Evolutionary conservation across 2,888 invertebrate species (phyloP), one percentile per base, ranked within the genome.

Genomic region (Nomada ruficornis): DNA sequence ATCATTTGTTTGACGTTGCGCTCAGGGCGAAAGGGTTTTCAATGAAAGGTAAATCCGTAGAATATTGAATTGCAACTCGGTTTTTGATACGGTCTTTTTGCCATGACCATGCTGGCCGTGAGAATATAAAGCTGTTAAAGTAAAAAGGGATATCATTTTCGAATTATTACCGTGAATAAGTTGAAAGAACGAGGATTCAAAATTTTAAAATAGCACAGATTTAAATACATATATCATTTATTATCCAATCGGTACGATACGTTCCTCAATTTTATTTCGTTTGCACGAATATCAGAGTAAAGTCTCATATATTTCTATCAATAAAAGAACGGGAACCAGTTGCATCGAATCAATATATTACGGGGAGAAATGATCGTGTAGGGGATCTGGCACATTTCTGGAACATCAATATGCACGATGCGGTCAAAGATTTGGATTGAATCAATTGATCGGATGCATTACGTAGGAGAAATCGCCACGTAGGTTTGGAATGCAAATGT

Each of bases 401-500:
- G 42, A 80, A 76, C 73, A 84, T 84, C 72, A 80, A 83, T 80
- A 81, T 79, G 77, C 78, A 77, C 70, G 64, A 11, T 52, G 76
- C 65, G 84, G 85, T 82, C 80, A 80, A 86, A 83, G 83, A 86
- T 87, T 72, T 55, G 60, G 83, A 77, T 84, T 87, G 85, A 89
- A 86, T 80, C 77, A 85, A 86, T 89, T 84, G 86, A 89, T 89
- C 88, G 69, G 83, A 65, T 81, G 86, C 84, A 85, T 85, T 80
- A 84, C 76, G 73, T 55, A 26, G 74, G 78, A 59, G 78, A 72
- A 85, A 77, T 85, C 75, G 78, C 59, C 76, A 64, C 85, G 76
- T 78, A 86, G 82, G 89, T 80, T 85, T 70, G 86, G 78, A 83
- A 82, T 75, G 86, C 74, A 90, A 90, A 90, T 87, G 86, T 89